Percentiles rank a stretch among this genome's conserved stretches.
Conservation (phyloP, 1,140 invertebrate genomes). For the Helicoverpa armigera region DNA sequence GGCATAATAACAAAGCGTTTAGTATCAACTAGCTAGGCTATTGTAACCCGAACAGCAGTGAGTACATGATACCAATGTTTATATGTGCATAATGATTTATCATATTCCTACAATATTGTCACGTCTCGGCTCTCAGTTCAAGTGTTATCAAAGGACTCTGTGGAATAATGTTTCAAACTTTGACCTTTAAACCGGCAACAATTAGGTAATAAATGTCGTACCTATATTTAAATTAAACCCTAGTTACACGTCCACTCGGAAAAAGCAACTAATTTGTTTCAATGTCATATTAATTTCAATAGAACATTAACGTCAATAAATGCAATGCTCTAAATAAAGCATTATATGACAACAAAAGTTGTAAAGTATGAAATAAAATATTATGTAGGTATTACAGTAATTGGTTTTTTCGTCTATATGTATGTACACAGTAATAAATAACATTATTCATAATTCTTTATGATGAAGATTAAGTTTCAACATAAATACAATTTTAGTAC, state of each 20-base stretch:
- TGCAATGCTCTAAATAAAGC: conserved; percentile 37
- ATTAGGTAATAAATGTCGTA: not conserved
- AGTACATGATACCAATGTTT: conserved; percentile 52
- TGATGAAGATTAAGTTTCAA: not conserved
- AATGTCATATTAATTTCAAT: conserved; percentile 46
- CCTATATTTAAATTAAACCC: conserved; percentile 6
- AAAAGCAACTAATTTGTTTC: conserved; percentile 21
- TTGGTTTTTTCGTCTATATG: not conserved
- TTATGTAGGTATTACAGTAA: not conserved
- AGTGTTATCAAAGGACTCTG: conserved; percentile 36
- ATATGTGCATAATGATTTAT: conserved; percentile 49
- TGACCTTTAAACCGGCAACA: conserved; percentile 37
- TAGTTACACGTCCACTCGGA: not conserved
- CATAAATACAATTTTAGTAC: not conserved
- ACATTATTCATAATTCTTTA: not conserved
- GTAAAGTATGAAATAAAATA: not conserved
- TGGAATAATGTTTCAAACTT: conserved; percentile 15
- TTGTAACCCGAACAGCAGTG: conserved; percentile 50
- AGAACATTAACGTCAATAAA: conserved; percentile 7
- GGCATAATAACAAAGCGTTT: conserved; percentile 57
- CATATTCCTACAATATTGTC: conserved; percentile 22
- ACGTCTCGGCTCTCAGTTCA: not conserved
- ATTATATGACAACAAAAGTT: conserved; percentile 20
- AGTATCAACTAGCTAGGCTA: conserved; percentile 50
- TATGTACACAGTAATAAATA: not conserved